phyloP scores from a whole-genome alignment of 2,888 invertebrate species.

The Melanostoma mellinum region DNA sequence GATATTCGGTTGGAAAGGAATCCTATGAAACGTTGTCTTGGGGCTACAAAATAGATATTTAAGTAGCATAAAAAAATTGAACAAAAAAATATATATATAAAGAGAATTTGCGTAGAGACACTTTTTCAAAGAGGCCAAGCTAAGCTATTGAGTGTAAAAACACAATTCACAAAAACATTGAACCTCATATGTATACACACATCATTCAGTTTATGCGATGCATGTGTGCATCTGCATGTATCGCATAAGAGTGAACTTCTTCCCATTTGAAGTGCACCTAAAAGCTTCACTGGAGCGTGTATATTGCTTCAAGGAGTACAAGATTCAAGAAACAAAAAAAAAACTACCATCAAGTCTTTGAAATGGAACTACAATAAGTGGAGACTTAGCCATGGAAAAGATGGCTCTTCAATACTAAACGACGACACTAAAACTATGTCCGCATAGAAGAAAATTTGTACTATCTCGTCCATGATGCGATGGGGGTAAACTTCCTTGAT shows the following conservation, averaged over 20 bases:
- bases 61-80: not conserved
- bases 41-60: constrained; percentile 13
- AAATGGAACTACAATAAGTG: constrained; percentile 3
- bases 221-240: not conserved
- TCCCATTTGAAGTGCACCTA: constrained; percentile 15
- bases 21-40: constrained; percentile 13
- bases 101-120: constrained; percentile 25
- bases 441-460: constrained; percentile 35
- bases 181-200: not conserved
- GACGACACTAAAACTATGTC: not conserved
- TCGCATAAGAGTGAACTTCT: not conserved
- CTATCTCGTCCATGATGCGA: not conserved
- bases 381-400: constrained; percentile 24
- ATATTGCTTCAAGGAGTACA: not conserved
- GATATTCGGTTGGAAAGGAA: not conserved
- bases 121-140: constrained; percentile 15
- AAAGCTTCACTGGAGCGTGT: constrained; percentile 1
- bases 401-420: constrained; percentile 7
- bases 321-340: constrained; percentile 1
- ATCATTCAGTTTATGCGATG: not conserved
- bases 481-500: constrained; percentile 17
- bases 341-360: not conserved
- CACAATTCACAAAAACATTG: constrained; percentile 45
- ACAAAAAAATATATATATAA: not conserved
- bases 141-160: constrained; percentile 47